These are phyloP conservation scores for Thalassophryne amazonica DNA, from an alignment of 2,797 vertebrate genomes.

Conservation along the genomic window DNA sequence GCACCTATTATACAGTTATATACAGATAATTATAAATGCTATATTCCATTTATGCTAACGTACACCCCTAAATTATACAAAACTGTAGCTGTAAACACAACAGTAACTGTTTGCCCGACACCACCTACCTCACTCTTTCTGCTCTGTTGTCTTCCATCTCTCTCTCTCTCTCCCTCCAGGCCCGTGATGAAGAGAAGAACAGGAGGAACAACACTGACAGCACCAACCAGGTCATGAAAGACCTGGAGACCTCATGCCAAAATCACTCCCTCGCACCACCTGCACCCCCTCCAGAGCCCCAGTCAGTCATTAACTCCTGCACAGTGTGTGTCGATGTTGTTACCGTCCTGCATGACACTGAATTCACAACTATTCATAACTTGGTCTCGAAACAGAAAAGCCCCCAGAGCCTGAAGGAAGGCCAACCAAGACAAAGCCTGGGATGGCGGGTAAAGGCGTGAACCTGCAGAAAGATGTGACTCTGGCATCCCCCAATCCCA, in stretches of 20 bases:
- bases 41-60: no score
- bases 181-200: slow-evolving; percentile 93
- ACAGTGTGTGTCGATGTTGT: no score
- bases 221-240: slow-evolving; percentile 82
- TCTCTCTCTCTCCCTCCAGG: slow-evolving; percentile 60
- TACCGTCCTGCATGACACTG: no score
- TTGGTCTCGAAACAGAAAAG: slow-evolving; percentile 59
- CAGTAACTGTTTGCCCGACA: no score
- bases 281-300: slow-evolving; percentile 42
- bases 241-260: slow-evolving; percentile 84
- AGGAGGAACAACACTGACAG: slow-evolving; percentile 86
- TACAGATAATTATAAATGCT: no score
- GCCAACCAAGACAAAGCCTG: slow-evolving; percentile 66
- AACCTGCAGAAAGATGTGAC: slow-evolving; percentile 65
- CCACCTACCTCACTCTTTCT: background rate
- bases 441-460: slow-evolving; percentile 53
- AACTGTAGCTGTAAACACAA: no score
- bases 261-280: slow-evolving; percentile 49
- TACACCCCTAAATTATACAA: no score
- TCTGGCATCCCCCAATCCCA: slow-evolving; percentile 56
- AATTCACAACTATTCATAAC: background rate
- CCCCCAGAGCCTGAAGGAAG: slow-evolving; percentile 36
- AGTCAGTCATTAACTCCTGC: slow-evolving; percentile 1
- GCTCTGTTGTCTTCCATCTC: background rate
- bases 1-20: no score